Conservation (phyloP, 2,113 vertebrate genomes). For the Cyphotilapia sp. region DNA sequence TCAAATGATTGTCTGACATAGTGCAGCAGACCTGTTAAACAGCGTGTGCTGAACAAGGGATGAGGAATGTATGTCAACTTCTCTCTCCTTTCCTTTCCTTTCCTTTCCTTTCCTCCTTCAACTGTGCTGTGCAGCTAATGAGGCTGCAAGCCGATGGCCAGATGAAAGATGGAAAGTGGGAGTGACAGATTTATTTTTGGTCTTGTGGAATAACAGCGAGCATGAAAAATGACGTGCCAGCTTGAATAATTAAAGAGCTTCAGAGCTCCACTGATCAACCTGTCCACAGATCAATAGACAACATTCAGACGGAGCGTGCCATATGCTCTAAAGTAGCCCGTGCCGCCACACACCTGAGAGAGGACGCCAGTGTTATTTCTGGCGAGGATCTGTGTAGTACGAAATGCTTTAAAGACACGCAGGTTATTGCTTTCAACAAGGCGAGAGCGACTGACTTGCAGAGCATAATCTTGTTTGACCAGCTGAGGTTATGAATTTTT, state of each 20-base stretch:
- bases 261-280: conserved; percentile 38
- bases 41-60: not conserved
- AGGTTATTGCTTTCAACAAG: not conserved
- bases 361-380: not conserved
- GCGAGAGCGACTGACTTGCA: not conserved
- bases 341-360: not conserved
- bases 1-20: conserved; percentile 9
- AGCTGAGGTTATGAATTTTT: not conserved
- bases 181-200: conserved; percentile 55
- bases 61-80: not conserved
- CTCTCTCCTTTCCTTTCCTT: not conserved
- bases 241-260: conserved; percentile 64
- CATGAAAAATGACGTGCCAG: conserved; percentile 53
- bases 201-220: conserved; percentile 6
- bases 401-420: not conserved
- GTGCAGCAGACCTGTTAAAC: not conserved
- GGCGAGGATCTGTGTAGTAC: not conserved
- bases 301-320: conserved; percentile 35
- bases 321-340: conserved; percentile 1
- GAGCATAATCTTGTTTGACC: not conserved
- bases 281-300: conserved; percentile 56
- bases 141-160: conserved; percentile 32
- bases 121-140: conserved; percentile 27
- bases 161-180: conserved; percentile 40
- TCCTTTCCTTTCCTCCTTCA: not conserved